Base-by-base conservation (phyloP, 2,113 vertebrate species). In the Peromyscus maniculatus region DNA sequence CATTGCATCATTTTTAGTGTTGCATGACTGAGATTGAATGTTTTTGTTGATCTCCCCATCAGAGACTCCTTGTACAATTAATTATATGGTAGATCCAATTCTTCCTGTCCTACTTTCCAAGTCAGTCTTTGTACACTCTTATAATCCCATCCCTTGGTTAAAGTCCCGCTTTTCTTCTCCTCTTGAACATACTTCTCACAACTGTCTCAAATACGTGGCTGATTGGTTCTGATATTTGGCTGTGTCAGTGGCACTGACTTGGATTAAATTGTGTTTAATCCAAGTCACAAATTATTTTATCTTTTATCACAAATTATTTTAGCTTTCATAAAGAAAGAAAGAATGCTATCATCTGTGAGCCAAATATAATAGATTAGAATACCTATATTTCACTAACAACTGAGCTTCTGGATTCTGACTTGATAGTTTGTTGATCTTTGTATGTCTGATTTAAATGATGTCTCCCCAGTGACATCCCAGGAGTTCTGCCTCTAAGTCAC, bases 401-500 rank as follows among this genome's bases (percentile, higher is more conserved):
- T 88, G 62, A 80, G 21, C 4, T 62, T 39, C 39, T 5, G 31
- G 11, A 36, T 17, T 1, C 15, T 28, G 10, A 31, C 17, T 46
- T 86, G n/a, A 15, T 39, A 16, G 66, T 59, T 43, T 67, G 15
- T 59, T 52, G 77, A 95, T 10, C 15, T 84, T 36, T 86, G 26
- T 28, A 12, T 62, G 43, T 5, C 26, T 28, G 21, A 28, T 55
- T 66, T 21, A 10, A 33, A 55, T 52, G 2, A 15, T 0, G 43
- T 52, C 2, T 43, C 10, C 7, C 19, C 17, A 36, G 5, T 46
- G 19, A 7, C 15, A 64, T 39, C 11, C 6, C 0, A 26, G 4
- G 15, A 12, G 1, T 59, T 74, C 4, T 39, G 11, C 12, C 28
- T 55, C 28, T 86, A 28, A 75, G 3, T 36, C 21, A 59, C 10